Base-by-base conservation (phyloP, 1,140 invertebrate species). In the Platyura marginata region DNA sequence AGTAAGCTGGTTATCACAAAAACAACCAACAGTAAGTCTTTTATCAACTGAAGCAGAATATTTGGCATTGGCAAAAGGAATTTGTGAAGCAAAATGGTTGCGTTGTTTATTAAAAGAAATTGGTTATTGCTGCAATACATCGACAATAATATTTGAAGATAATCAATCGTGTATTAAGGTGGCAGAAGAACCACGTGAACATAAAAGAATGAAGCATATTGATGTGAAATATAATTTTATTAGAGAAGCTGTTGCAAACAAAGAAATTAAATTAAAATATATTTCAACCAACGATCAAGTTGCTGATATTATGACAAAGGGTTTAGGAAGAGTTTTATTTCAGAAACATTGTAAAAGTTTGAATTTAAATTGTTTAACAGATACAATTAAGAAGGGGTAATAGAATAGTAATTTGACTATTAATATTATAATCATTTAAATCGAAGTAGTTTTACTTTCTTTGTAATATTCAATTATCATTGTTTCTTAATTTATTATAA, bases 21-120 rank as follows among this genome's bases (percentile, higher is more conserved):
- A 53, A 42, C 64, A 67, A 48, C 42, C 32, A 2, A 51, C 51
- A 29, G 51, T 57, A 11, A 49, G 58, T 9, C 29, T 60, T 10
- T 64, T 58, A 1, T 51, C 51, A 9, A 53, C 51, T 3, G 60
- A 54, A 44, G 50, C 61, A 18, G 58, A 63, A 44, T 62, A 59
- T 43, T 50, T 62, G 39, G 48, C 51, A 3, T 25, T 59, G 23
- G 41, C 45, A 42, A 29, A 42, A 46, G 6, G 29, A 47, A 43
- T 55, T 52, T 42, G 51, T 47, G 15, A 45, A 48, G 25, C 41
- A n/a, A 21, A 50, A 10, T 59, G 55, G 54, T 21, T 56, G 3
- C 44, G 42, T 37, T 50, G 49, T 37, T 21, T 57, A n/a, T 42
- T 59, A 19, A 22, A 21, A 21, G 47, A 55, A 41, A 35, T 63